These are phyloP conservation scores for Beris chalybata DNA, from an alignment of 2,888 invertebrate species.

Conservation along the genomic window DNA sequence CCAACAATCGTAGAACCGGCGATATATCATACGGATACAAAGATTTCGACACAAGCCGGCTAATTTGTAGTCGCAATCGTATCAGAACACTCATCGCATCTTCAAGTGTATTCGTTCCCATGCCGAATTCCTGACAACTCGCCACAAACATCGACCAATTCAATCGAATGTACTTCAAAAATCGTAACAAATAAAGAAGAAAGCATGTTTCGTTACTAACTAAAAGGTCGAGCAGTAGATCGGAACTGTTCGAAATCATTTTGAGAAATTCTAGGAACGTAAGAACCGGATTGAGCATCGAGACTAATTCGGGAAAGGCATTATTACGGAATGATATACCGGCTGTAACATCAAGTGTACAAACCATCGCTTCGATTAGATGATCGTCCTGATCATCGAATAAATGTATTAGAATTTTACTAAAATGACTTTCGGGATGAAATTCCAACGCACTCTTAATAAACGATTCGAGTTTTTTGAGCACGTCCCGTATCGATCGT, in stretches of 20 bases:
- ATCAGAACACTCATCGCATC: constrained; percentile 84
- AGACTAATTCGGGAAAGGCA: constrained; percentile 76
- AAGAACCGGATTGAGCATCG: constrained; percentile 80
- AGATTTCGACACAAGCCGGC: constrained; percentile 77
- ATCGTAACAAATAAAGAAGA: constrained; percentile 77
- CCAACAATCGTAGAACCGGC: constrained; percentile 79
- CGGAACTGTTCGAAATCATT: constrained; percentile 79
- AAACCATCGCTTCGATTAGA: constrained; percentile 89
- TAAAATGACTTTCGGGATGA: constrained; percentile 84
- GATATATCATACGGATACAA: constrained; percentile 89
- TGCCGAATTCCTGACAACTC: constrained; percentile 69
- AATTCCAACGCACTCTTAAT: constrained; percentile 80
- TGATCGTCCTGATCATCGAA: constrained; percentile 92
- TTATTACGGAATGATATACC: constrained; percentile 82
- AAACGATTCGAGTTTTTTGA: constrained; percentile 79
- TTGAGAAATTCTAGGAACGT: constrained; percentile 87
- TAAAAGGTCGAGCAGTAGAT: constrained; percentile 79
- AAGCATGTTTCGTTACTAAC: constrained; percentile 92
- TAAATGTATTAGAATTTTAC: constrained; percentile 83
- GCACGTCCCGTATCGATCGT: constrained; percentile 79
- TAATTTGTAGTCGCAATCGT: constrained; percentile 76
- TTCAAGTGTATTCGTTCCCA: constrained; percentile 64
- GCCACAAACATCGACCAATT: constrained; percentile 83
- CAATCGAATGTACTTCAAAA: constrained; percentile 79
- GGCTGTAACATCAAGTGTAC: constrained; percentile 83